A percentile compares a stretch with the other conserved stretches of the same genome.
Conservation (phyloP, 2,888 invertebrate species). For the Loripinus fragilis region DNA sequence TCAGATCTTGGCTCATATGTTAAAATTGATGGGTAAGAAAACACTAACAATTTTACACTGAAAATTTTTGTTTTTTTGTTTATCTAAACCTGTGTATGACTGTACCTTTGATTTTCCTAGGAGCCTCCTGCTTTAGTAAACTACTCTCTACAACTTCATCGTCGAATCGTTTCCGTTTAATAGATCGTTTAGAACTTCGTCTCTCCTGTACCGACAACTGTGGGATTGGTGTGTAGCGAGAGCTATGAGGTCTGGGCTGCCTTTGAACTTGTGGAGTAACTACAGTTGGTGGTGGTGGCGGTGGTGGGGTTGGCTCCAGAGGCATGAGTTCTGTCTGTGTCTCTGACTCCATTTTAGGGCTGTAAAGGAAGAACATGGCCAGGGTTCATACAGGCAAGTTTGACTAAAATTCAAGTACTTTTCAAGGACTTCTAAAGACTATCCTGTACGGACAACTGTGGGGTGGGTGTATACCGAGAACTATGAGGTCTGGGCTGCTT, state of each 20-base stretch:
- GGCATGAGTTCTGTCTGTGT: conserved; percentile 1
- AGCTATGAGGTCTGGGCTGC: conserved; percentile 17
- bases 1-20: no score
- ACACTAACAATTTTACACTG: no score
- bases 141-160: conserved; percentile 98
- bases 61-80: no score
- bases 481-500: conserved; percentile 13
- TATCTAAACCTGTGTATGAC: no score
- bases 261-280: background rate
- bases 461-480: conserved; percentile 45
- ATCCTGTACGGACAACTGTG: conserved; percentile 48
- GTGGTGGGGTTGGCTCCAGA: background rate
- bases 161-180: conserved; percentile 97
- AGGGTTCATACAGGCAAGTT: no score
- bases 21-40: no score
- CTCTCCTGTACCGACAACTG: conserved; percentile 58
- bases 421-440: no score
- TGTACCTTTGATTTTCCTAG: conserved; percentile 24
- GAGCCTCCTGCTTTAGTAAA: conserved; percentile 85
- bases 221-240: conserved; percentile 45
- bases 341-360: conserved; percentile 24
- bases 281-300: background rate
- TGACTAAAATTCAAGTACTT: no score
- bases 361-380: no score
- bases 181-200: conserved; percentile 94